Conservation (phyloP, 1,140 invertebrate species). For the Pseudomyrmex gracilis region DNA sequence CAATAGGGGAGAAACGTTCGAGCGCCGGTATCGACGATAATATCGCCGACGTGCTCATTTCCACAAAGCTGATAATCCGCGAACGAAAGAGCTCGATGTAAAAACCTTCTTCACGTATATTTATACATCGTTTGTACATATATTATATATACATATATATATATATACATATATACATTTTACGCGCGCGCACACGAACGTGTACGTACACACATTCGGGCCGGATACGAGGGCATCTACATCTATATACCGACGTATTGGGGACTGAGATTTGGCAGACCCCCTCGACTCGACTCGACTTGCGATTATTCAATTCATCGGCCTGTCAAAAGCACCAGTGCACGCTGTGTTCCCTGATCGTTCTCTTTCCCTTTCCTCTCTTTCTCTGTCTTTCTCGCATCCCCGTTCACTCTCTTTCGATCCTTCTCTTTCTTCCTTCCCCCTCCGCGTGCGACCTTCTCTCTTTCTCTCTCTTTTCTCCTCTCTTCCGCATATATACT, state of each 20-base stretch:
- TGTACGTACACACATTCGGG: constrained; percentile 30
- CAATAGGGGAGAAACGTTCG: constrained; percentile 37
- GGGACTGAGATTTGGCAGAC: constrained; percentile 84
- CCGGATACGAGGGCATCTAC: constrained; percentile 40
- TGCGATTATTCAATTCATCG: constrained; percentile 87
- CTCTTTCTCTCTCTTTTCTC: constrained; percentile 24
- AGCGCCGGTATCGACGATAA: constrained; percentile 50
- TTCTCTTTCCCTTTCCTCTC: constrained; percentile 74
- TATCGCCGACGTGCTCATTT: constrained; percentile 67
- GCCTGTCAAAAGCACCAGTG: constrained; percentile 86
- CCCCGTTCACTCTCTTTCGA: constrained; percentile 46
- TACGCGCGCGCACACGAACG: background rate
- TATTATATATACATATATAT: constrained; percentile 16
- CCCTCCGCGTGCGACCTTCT: background rate
- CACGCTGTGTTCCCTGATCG: constrained; percentile 82
- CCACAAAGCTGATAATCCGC: constrained; percentile 70
- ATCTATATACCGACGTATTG: constrained; percentile 76
- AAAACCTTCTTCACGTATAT: constrained; percentile 35
- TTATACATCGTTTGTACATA: background rate
- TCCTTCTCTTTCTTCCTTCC: constrained; percentile 67
- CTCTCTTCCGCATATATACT: background rate
- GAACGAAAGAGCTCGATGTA: constrained; percentile 55
- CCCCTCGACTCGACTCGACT: constrained; percentile 85
- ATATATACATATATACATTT: constrained; percentile 11
- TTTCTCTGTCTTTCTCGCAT: constrained; percentile 62